Percentiles rank a stretch among this genome's conserved stretches.
These are phyloP conservation scores for Pterocles orientalis DNA, from an alignment of 2,113 vertebrate genomes.

Conservation along the genomic window DNA sequence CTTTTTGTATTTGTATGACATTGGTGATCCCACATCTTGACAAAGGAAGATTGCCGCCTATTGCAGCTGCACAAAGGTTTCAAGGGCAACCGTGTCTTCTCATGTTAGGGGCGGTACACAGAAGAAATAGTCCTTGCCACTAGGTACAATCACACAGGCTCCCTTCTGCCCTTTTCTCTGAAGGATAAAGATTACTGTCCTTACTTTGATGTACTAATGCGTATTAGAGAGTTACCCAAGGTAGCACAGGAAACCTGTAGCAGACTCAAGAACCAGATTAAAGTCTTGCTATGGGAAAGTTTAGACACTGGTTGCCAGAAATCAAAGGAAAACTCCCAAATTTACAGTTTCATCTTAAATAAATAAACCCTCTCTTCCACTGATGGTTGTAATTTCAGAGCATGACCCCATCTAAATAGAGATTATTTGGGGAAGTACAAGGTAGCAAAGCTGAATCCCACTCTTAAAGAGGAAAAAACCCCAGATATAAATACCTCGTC, in stretches of 20 bases:
- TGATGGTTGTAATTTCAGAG: not conserved
- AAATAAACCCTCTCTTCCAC: not conserved
- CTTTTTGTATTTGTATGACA: not conserved
- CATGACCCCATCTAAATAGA: not conserved
- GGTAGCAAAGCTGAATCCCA: not conserved
- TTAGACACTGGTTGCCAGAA: not conserved
- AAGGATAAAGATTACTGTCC: not conserved
- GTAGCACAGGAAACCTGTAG: not conserved
- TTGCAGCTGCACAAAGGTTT: rapidly evolving
- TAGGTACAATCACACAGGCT: not conserved
- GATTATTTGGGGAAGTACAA: not conserved
- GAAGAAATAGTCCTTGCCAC: not conserved
- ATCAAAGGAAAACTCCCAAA: not conserved
- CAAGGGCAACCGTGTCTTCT: not conserved
- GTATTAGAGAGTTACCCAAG: not conserved
- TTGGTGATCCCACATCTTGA: not conserved
- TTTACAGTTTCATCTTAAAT: not conserved
- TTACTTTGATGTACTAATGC: not conserved
- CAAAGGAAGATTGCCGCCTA: not conserved
- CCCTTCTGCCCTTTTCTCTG: not conserved
- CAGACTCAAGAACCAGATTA: not conserved
- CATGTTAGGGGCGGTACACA: not conserved
- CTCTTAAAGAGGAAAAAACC: not conserved
- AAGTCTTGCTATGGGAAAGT: not conserved
- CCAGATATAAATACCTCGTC: not conserved